These are phyloP conservation scores for Menidia beryllina DNA, from an alignment of 2,113 vertebrate species.

Conservation along the genomic window DNA sequence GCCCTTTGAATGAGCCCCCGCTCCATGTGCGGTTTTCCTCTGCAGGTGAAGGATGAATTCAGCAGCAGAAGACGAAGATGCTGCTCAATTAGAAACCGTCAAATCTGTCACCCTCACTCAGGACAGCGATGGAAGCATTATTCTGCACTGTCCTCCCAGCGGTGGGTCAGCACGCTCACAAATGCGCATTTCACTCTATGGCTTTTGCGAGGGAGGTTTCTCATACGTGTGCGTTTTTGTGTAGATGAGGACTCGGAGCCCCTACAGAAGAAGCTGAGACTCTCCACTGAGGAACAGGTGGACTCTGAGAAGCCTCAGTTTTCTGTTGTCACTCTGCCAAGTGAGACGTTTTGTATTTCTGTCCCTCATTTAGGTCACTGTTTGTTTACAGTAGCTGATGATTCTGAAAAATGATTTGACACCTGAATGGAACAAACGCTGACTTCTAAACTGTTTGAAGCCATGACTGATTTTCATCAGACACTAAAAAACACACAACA, in stretches of 20 bases:
- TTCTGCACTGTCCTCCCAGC: constrained; percentile 92
- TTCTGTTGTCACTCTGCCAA: constrained; percentile 92
- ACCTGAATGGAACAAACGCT: too few species aligned
- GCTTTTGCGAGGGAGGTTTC: background rate
- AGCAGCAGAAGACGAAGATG: constrained; percentile 88
- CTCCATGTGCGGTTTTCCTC: background rate
- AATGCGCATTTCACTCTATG: too few species aligned
- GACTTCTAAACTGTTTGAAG: too few species aligned
- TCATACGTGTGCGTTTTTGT: constrained; percentile 13
- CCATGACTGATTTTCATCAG: too few species aligned
- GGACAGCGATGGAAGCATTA: constrained; percentile 93
- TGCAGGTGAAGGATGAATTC: constrained; percentile 92
- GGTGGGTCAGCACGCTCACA: constrained; percentile 77
- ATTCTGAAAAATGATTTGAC: too few species aligned
- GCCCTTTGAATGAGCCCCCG: background rate
- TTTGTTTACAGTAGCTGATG: too few species aligned
- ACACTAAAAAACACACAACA: too few species aligned
- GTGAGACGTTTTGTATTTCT: constrained; percentile 78
- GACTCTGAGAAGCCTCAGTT: constrained; percentile 85
- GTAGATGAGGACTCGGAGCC: constrained; percentile 88
- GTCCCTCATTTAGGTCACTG: background rate
- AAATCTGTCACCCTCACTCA: constrained; percentile 93
- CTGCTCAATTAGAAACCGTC: constrained; percentile 88
- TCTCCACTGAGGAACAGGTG: constrained; percentile 88
- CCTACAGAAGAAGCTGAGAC: constrained; percentile 89